Conservation (phyloP, 2,113 vertebrate genomes). For the Proteles cristata region DNA sequence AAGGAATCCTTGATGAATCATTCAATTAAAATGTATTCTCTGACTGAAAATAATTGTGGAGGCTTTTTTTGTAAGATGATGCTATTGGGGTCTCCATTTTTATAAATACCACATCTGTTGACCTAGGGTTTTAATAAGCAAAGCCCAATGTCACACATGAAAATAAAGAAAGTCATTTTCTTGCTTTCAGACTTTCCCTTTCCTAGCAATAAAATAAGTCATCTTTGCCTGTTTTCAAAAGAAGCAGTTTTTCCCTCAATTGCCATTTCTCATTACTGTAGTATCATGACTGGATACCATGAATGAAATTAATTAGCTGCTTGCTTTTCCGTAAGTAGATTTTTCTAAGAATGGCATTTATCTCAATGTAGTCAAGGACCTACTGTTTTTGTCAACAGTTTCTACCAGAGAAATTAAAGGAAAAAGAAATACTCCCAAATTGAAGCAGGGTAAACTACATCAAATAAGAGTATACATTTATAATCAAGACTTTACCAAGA, state of each 20-base stretch:
- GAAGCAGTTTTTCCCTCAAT: not conserved
- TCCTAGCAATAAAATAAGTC: not conserved
- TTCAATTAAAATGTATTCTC: conserved; percentile 5
- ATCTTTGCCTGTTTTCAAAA: not conserved
- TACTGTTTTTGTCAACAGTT: conserved; percentile 5
- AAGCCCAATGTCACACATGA: not conserved
- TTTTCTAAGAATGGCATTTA: conserved; percentile 34
- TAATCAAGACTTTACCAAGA: not conserved
- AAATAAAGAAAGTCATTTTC: conserved; percentile 13
- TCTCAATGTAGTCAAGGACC: not conserved
- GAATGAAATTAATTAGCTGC: conserved; percentile 11
- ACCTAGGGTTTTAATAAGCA: not conserved
- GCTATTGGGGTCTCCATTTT: not conserved
- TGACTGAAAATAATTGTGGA: conserved; percentile 14
- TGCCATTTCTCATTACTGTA: not conserved
- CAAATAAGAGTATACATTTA: conserved; percentile 7
- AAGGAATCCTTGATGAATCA: conserved; percentile 49
- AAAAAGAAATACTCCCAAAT: not conserved
- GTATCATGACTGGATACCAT: not conserved
- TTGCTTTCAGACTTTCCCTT: not conserved
- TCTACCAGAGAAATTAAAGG: conserved; percentile 9
- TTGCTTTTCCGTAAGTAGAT: conserved; percentile 18
- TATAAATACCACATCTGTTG: not conserved
- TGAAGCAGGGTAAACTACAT: not conserved
- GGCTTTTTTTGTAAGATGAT: not conserved